phyloP scores from a whole-genome alignment of 2,888 invertebrate species.

The Euphydryas editha region DNA sequence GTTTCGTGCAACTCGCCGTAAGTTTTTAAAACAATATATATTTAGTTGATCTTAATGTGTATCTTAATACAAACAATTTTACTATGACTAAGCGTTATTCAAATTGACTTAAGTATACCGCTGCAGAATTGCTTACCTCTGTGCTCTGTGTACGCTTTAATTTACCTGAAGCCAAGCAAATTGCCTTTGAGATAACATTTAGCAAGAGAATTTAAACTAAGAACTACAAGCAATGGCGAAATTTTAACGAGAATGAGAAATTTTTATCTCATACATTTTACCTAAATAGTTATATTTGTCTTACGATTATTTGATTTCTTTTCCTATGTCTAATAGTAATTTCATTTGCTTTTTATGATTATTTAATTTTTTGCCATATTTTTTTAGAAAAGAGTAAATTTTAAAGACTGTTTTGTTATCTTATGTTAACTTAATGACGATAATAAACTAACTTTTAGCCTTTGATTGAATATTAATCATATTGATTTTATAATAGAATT shows the following conservation, averaged over 20 bases:
- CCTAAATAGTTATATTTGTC: no score
- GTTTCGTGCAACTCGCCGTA: no score
- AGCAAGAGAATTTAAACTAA: conserved; percentile 21
- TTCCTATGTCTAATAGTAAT: no score
- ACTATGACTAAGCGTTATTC: conserved; percentile 31
- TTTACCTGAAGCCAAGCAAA: conserved; percentile 27
- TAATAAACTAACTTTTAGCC: no score
- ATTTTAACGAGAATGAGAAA: neutral
- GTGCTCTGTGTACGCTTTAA: conserved; percentile 27
- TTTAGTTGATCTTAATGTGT: conserved; percentile 23
- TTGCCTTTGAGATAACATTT: conserved; percentile 28
- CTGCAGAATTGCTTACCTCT: conserved; percentile 26
- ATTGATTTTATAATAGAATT: no score
- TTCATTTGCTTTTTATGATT: no score
- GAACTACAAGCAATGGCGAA: neutral
- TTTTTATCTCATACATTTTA: neutral
- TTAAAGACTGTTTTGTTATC: no score
- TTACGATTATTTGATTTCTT: neutral
- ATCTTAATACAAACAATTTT: conserved; percentile 26
- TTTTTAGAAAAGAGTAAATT: no score
- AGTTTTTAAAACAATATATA: conserved; percentile 19
- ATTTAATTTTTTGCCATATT: no score
- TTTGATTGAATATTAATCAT: no score
- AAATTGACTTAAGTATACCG: conserved; percentile 27
- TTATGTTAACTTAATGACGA: no score